These are phyloP conservation scores for Acronicta psi DNA, from an alignment of 2,888 invertebrate species.

Conservation along the genomic window DNA sequence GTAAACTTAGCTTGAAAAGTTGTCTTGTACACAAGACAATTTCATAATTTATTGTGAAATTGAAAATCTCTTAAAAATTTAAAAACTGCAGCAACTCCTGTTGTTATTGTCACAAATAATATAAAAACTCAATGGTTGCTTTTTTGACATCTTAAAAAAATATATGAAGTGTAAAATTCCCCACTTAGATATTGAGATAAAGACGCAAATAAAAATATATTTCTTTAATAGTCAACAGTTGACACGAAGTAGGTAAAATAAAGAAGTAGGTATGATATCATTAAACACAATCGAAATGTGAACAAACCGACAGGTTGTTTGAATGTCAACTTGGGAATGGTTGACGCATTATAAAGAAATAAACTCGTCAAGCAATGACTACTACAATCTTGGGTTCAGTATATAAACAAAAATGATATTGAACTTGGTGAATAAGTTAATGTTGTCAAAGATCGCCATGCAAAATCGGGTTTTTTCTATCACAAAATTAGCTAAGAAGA, in stretches of 20 bases:
- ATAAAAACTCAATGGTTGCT: no score
- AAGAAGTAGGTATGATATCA: constrained; percentile 31
- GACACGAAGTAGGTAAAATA: constrained; percentile 23
- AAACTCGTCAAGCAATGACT: constrained; percentile 27
- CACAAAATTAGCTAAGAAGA: no score
- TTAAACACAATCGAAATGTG: constrained; percentile 40
- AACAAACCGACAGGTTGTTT: constrained; percentile 34
- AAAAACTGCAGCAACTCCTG: no score
- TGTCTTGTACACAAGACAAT: no score
- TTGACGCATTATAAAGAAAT: constrained; percentile 50
- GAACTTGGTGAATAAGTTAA: neutral
- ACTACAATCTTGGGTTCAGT: constrained; percentile 32
- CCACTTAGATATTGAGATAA: neutral
- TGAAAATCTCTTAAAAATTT: no score
- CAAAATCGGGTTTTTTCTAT: no score
- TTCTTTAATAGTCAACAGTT: constrained; percentile 7
- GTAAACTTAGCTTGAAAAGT: no score
- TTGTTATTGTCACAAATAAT: no score
- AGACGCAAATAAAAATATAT: neutral
- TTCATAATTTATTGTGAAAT: no score
- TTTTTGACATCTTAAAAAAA: neutral
- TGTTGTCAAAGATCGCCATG: neutral
- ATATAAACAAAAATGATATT: constrained; percentile 2
- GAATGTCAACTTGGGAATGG: constrained; percentile 52
- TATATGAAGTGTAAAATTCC: constrained; percentile 1